phyloP scores from a whole-genome alignment of 1,140 invertebrate genomes.

The Schlechtendalia chinensis region DNA sequence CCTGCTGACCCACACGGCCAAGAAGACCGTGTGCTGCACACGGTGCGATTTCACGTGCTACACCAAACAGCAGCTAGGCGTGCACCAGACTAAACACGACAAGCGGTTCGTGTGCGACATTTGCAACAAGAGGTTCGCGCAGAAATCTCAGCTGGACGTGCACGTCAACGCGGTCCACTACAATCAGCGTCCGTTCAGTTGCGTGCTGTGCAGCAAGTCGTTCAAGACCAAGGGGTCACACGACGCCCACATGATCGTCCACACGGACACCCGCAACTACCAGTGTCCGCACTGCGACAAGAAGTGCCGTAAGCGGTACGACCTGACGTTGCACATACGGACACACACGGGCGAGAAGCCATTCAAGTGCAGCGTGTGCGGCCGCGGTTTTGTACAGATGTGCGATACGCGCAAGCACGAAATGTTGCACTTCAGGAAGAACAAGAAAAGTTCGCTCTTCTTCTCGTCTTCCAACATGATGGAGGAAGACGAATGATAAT shows the following conservation, averaged over 20 bases:
- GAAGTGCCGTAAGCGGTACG: constrained; percentile 61
- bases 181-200: constrained; percentile 58
- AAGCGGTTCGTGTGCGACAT: constrained; percentile 50
- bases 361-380: constrained; percentile 61
- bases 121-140: constrained; percentile 50
- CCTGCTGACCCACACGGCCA: constrained; percentile 40
- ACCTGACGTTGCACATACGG: constrained; percentile 59
- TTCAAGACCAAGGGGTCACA: constrained; percentile 58
- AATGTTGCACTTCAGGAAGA: constrained; percentile 27
- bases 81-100: constrained; percentile 51
- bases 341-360: constrained; percentile 61
- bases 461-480: background rate
- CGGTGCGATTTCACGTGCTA: constrained; percentile 44
- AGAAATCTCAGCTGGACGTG: constrained; percentile 52
- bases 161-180: constrained; percentile 55
- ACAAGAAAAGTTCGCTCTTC: constrained; percentile 2
- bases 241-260: constrained; percentile 59
- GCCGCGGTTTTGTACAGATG: constrained; percentile 67
- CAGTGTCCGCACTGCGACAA: constrained; percentile 60
- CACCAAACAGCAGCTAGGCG: constrained; percentile 44
- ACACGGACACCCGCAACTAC: constrained; percentile 59
- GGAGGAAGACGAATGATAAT: constrained; percentile 11
- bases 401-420: constrained; percentile 48
- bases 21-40: constrained; percentile 18
- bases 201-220: constrained; percentile 58